Evolutionary conservation across 2,888 invertebrate genomes (phyloP).

Genomic region (Schizaphis graminum): DNA sequence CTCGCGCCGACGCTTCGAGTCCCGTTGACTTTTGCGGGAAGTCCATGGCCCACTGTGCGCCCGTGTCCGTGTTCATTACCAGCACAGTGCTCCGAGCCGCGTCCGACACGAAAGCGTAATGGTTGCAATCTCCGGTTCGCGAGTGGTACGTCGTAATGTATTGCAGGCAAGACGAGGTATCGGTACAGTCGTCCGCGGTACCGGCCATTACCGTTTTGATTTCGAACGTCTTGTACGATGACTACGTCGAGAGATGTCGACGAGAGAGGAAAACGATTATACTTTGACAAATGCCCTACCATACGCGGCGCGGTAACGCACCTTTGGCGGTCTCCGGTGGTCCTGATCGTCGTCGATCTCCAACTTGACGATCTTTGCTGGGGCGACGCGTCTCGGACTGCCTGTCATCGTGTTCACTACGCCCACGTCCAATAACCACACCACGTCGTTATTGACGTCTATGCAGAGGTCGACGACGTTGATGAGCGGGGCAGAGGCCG

Average conservation of each 20-base stretch:
- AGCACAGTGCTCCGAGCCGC: conserved; percentile 8
- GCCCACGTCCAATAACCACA: conserved; percentile 83
- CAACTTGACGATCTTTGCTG: conserved; percentile 74
- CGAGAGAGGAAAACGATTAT: background rate
- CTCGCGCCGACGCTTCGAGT: background rate
- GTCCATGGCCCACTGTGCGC: conserved; percentile 7
- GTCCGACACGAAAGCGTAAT: conserved; percentile 67
- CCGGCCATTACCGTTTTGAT: background rate
- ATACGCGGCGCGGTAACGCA: background rate
- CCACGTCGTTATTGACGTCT: conserved; percentile 76
- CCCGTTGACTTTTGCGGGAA: conserved; percentile 1
- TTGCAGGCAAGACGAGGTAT: conserved; percentile 70
- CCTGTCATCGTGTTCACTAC: conserved; percentile 74
- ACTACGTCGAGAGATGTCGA: background rate
- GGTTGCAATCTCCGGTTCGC: conserved; percentile 74
- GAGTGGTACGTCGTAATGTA: conserved; percentile 76
- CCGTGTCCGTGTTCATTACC: conserved; percentile 35
- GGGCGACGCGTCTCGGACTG: conserved; percentile 75
- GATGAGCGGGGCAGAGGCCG: conserved; percentile 73
- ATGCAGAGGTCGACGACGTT: conserved; percentile 79
- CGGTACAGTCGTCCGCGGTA: background rate
- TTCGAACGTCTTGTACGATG: conserved; percentile 19
- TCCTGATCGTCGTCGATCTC: conserved; percentile 61
- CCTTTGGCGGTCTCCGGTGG: background rate
- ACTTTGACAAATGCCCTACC: background rate